A percentile compares a stretch with the other conserved stretches of the same genome.
These are phyloP conservation scores for Diarsia brunnea DNA, from an alignment of 2,888 invertebrate genomes.

Conservation along the genomic window DNA sequence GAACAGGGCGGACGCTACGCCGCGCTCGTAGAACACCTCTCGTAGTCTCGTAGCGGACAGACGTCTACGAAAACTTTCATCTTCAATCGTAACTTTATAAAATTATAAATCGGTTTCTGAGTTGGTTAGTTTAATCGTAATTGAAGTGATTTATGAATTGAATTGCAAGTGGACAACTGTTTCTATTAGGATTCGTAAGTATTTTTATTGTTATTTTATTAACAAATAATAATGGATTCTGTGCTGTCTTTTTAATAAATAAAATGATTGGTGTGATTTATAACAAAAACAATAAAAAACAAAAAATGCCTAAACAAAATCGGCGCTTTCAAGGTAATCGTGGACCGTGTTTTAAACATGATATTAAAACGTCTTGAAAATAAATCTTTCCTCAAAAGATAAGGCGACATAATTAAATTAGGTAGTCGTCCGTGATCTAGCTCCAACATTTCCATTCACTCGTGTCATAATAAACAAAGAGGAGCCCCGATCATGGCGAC, in stretches of 20 bases:
- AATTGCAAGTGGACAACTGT: constrained; percentile 71
- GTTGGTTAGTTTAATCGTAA: constrained; percentile 54
- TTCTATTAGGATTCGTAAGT: constrained; percentile 80
- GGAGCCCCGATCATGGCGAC: constrained; percentile 78
- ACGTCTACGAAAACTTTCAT: constrained; percentile 74
- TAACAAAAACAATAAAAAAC: not conserved
- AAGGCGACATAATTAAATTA: constrained; percentile 29
- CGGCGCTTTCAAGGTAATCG: not conserved
- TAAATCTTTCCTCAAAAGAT: constrained; percentile 15
- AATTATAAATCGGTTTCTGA: constrained; percentile 46
- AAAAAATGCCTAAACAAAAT: not conserved
- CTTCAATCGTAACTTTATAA: constrained; percentile 51
- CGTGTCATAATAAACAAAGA: constrained; percentile 78
- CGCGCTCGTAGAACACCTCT: constrained; percentile 62
- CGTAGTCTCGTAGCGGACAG: constrained; percentile 72
- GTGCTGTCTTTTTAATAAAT: too few species aligned
- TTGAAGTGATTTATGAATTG: constrained; percentile 62
- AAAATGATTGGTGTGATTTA: not conserved
- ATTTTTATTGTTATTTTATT: constrained; percentile 24
- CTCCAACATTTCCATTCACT: constrained; percentile 53
- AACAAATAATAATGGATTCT: not conserved
- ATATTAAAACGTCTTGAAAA: not conserved
- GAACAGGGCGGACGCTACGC: constrained; percentile 84
- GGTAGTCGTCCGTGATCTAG: constrained; percentile 25
- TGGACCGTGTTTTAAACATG: not conserved